phyloP scores from a whole-genome alignment of 2,113 vertebrate genomes.

The Planiliza haematocheilus region DNA sequence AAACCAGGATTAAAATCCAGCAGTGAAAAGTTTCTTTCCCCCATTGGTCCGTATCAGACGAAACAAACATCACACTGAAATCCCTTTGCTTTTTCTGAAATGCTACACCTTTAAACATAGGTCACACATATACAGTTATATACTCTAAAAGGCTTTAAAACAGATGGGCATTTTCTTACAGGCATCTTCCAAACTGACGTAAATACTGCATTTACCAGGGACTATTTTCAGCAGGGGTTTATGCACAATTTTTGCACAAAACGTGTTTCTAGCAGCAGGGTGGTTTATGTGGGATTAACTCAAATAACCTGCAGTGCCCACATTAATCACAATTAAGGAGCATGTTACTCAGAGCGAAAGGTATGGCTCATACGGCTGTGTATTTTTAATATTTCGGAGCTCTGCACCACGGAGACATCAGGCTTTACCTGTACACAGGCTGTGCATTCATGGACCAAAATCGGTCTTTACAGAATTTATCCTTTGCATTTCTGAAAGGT shows the following conservation, averaged over 20 bases:
- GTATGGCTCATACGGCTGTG: background rate
- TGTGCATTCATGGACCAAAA: no score
- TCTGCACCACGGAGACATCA: background rate
- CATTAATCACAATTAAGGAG: background rate
- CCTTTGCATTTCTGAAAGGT: background rate
- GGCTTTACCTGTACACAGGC: background rate
- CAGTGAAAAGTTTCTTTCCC: no score
- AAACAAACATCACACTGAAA: background rate
- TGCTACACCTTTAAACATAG: background rate
- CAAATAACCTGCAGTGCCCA: slow-evolving; percentile 1
- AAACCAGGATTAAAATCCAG: no score
- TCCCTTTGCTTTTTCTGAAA: background rate
- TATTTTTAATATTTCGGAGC: background rate
- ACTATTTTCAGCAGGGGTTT: slow-evolving; percentile 16
- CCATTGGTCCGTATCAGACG: no score
- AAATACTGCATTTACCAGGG: slow-evolving; percentile 7
- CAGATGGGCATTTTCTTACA: no score
- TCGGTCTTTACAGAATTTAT: background rate
- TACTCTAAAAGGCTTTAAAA: background rate
- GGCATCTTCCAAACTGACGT: no score
- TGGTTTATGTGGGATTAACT: background rate
- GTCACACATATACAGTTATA: background rate
- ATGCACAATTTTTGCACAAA: background rate
- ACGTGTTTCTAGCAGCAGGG: slow-evolving; percentile 11
- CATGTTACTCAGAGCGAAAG: background rate